These are phyloP conservation scores for Tiaroga cobitis DNA, from an alignment of 2,797 vertebrate species.

Conservation along the genomic window DNA sequence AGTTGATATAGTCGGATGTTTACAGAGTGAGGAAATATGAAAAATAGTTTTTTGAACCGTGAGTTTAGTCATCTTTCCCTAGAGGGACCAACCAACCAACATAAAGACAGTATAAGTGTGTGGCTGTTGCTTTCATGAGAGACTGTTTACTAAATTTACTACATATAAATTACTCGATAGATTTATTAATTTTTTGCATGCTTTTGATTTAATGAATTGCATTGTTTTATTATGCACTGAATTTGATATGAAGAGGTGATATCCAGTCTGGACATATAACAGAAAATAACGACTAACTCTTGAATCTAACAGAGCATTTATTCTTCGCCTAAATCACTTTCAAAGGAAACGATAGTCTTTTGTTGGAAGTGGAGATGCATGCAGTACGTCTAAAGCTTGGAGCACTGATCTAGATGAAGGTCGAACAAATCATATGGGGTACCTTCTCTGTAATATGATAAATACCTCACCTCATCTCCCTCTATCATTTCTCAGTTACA, in stretches of 20 bases:
- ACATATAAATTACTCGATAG: neutral
- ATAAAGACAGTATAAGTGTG: neutral
- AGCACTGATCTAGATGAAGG: constrained; percentile 6
- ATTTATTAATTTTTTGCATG: constrained; percentile 29
- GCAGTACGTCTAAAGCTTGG: constrained; percentile 34
- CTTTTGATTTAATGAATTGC: constrained; percentile 39
- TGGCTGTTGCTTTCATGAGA: constrained; percentile 3
- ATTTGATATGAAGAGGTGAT: constrained; percentile 5
- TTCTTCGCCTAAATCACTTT: constrained; percentile 23
- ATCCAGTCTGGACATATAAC: neutral
- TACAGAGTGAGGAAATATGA: neutral
- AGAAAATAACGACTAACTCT: constrained; percentile 15
- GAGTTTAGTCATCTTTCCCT: neutral
- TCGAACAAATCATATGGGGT: neutral
- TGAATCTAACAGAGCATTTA: constrained; percentile 17
- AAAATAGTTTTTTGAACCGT: neutral
- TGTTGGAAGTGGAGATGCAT: constrained; percentile 31
- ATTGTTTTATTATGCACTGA: constrained; percentile 23
- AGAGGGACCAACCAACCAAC: neutral
- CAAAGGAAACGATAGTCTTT: neutral
- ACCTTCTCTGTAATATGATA: constrained; percentile 28
- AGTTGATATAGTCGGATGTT: neutral
- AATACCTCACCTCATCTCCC: constrained; percentile 27
- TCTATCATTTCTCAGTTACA: constrained; percentile 31
- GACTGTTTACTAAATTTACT: constrained; percentile 7